Evolutionary conservation across 2,888 invertebrate genomes (phyloP), one percentile per base, ranked within the genome.

Genomic region (Idaea aversata): DNA sequence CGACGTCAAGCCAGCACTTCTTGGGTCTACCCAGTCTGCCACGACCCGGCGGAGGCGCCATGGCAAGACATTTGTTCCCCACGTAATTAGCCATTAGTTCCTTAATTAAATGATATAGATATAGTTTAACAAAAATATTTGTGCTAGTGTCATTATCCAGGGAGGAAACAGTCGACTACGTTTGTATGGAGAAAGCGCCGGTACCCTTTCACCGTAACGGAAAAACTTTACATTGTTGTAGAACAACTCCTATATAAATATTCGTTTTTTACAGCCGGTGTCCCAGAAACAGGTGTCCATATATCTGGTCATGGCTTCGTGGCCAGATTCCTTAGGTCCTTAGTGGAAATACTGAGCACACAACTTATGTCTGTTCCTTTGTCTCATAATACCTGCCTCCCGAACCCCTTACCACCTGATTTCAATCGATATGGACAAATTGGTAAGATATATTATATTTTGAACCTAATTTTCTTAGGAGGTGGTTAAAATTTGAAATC

Each of bases 381-480:
- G 0, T 78, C 84, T 0, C 94, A 95, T 0, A 84, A 94, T 1
- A 92, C 94, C 0, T 98, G 98, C 79, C 90, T 98, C 0, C 98
- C 98, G 0, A 93, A 95, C 68, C 97, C 98, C 0, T 88, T 93
- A 62, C 94, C 94, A 0, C 96, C 97, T 0, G 94, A 96, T 81
- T 93, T 93, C 61, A 92, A 93, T 63, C 84, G 94, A 64, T 97
- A 96, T 75, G 85, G 92, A 15, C 94, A 95, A 82, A 96, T 97
- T 70, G 92, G 94, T 94, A 77, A 80, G 79, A 25, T 10, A 47
- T 47, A 7, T 47, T 47, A 47, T 0, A 5, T 47, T 10, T 47
- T 47, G 3, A 13, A 47, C 13, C 38, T 13, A 0, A 7, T 47
- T 47, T 36, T 7, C 36, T 36, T 36, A 36, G 25, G 25, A 25